phyloP scores from a whole-genome alignment of 2,888 invertebrate species.

The Ephialtes manifestator region DNA sequence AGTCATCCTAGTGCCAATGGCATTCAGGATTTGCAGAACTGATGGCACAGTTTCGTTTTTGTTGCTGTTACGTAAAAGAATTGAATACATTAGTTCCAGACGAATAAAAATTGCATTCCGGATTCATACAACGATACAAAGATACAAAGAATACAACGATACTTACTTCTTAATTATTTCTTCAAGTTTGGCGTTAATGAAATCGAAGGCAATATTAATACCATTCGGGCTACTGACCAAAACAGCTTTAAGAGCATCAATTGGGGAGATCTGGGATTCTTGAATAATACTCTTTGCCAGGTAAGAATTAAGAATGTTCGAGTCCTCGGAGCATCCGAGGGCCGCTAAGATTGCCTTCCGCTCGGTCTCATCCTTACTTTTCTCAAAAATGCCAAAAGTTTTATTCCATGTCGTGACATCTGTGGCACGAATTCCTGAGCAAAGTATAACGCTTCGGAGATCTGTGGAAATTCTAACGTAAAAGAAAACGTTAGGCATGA shows the following conservation, averaged over 20 bases:
- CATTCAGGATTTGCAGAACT: too few species aligned
- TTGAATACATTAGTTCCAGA: neutral
- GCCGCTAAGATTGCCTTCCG: slow-evolving; percentile 81
- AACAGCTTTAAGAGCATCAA: neutral
- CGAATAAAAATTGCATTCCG: neutral
- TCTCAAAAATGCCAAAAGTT: slow-evolving; percentile 46
- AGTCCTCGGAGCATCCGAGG: slow-evolving; percentile 85
- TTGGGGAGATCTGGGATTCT: neutral
- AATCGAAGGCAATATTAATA: neutral
- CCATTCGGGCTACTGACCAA: neutral
- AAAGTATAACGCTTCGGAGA: slow-evolving; percentile 85
- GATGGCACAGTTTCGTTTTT: neutral
- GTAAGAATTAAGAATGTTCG: slow-evolving; percentile 82
- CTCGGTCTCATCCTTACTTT: slow-evolving; percentile 75
- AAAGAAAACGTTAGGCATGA: neutral
- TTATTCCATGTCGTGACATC: slow-evolving; percentile 71
- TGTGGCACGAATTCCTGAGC: slow-evolving; percentile 84
- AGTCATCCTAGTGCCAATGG: too few species aligned
- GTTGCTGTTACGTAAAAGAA: neutral
- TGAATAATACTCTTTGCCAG: slow-evolving; percentile 45
- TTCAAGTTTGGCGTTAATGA: neutral
- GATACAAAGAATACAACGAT: neutral
- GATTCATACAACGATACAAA: too few species aligned
- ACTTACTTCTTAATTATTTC: neutral
- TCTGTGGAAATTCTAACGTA: slow-evolving; percentile 85